Base-by-base conservation (phyloP, 2,113 vertebrate species). In the Callithrix jacchus region DNA sequence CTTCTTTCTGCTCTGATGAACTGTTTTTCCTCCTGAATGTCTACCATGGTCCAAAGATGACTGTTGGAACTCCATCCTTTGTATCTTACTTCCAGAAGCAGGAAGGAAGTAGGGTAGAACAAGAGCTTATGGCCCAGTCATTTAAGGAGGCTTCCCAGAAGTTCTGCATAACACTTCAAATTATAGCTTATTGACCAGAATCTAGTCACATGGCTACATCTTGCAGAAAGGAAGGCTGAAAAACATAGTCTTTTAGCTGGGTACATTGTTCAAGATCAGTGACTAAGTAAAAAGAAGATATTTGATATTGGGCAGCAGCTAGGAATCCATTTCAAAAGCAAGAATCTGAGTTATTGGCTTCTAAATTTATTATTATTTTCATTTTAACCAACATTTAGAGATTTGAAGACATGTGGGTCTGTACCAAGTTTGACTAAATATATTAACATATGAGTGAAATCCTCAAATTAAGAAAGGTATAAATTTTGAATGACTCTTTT, bases 61-160 rank as follows among this genome's bases (percentile, higher is more conserved):
- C 61, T 52, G 12, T 14, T 94, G 30, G 71, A 84, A 83, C 18
- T 79, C 12, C 42, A 52, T 89, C 30, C 56, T 91, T 93, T 95
- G 40, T 6, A 47, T 91, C 66, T 91, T 93, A 88, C 74, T 96
- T 96, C 73, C 56, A 91, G 40, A 96, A 96, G 8, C 64, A 82
- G 40, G 30, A 87, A 20, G 47, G 30, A 95, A 89, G 52, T 81
- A 92, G n/a, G 23, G 56, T 54, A 70, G 20, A 81, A 76, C 9
- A 81, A 82, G 37, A 7, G 49, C 11, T 92, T 49, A 76, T 81
- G 21, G 1, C 45, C 10, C 18, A 70, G 27, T 23, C 40, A 83
- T 61, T 90, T 79, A 94, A 76, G 68, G 25, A 87, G 16, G 32
- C 40, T 74, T 94, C 40, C 17, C 54, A 49, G 58, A 95, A 93